Evolutionary conservation across 2,888 invertebrate species (phyloP).

Genomic region (Crematogaster levior): DNA sequence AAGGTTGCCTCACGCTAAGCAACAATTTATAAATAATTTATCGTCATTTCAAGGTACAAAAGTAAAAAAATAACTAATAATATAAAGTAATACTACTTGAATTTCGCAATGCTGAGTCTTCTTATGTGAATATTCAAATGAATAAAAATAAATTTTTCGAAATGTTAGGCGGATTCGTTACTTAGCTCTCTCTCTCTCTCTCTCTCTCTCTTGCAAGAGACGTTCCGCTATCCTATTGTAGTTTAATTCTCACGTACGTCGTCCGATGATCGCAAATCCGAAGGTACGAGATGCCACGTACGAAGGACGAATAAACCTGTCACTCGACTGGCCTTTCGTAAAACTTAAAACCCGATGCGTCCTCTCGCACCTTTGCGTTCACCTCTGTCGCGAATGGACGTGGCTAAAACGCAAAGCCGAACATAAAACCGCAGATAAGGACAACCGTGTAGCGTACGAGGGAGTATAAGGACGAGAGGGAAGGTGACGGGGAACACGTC

Average conservation of each 20-base stretch:
- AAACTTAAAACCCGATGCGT: conserved; percentile 74
- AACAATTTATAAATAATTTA: conserved; percentile 67
- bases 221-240: neutral
- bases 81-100: neutral
- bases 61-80: neutral
- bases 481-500: conserved; percentile 44
- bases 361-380: conserved; percentile 23
- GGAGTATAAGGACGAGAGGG: conserved; percentile 55
- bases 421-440: conserved; percentile 83
- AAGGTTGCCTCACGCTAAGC: conserved; percentile 56
- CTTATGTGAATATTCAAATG: too few relatives aligned
- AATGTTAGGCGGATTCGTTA: neutral
- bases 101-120: neutral
- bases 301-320: conserved; percentile 76
- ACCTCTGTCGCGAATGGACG: conserved; percentile 63
- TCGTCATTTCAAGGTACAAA: conserved; percentile 56
- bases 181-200: neutral
- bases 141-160: neutral
- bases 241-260: conserved; percentile 55
- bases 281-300: conserved; percentile 69
- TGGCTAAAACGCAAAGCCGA: conserved; percentile 81
- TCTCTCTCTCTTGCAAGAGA: neutral
- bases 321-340: conserved; percentile 71
- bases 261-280: conserved; percentile 72
- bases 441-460: conserved; percentile 75